Percentiles rank a stretch among this genome's conserved stretches.
phyloP scores from a whole-genome alignment of 1,140 invertebrate genomes.

The Episyrphus balteatus region DNA sequence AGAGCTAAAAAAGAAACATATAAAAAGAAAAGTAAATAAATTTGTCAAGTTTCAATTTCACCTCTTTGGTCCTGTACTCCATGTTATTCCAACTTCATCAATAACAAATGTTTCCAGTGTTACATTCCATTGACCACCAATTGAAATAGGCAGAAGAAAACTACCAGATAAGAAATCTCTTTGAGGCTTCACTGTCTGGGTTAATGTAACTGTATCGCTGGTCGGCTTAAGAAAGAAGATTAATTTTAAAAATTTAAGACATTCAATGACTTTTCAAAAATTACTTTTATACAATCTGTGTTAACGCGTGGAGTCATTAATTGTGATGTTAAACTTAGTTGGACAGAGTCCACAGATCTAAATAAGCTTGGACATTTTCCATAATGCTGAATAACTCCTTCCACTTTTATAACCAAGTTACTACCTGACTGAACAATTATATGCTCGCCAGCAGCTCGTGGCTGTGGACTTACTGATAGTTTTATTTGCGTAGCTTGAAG shows the following conservation, averaged over 20 bases:
- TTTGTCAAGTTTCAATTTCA: neutral
- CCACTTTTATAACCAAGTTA: conserved; percentile 73
- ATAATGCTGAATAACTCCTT: conserved; percentile 69
- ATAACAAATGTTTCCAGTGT: conserved; percentile 34
- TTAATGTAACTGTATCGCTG: conserved; percentile 43
- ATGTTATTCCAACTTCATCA: conserved; percentile 32
- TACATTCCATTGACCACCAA: conserved; percentile 34
- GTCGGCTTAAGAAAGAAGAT: conserved; percentile 18
- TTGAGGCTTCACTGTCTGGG: conserved; percentile 59
- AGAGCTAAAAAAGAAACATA: conserved; percentile 10
- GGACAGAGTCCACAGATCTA: conserved; percentile 56
- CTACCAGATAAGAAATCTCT: conserved; percentile 71
- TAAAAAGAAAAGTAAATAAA: neutral
- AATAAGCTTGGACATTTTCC: conserved; percentile 52
- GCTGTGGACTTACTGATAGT: conserved; percentile 74
- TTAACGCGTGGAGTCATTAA: conserved; percentile 42
- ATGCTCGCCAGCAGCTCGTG: conserved; percentile 60
- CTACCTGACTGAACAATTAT: conserved; percentile 64
- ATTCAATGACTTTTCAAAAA: neutral
- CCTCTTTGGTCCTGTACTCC: conserved; percentile 33
- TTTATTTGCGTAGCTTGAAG: conserved; percentile 71
- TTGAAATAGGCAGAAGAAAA: conserved; percentile 49
- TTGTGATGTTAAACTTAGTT: conserved; percentile 56
- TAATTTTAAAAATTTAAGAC: conserved; percentile 17
- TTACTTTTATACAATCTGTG: conserved; percentile 28